phyloP scores from a whole-genome alignment of 2,113 vertebrate genomes.

The Gymnogyps californianus region DNA sequence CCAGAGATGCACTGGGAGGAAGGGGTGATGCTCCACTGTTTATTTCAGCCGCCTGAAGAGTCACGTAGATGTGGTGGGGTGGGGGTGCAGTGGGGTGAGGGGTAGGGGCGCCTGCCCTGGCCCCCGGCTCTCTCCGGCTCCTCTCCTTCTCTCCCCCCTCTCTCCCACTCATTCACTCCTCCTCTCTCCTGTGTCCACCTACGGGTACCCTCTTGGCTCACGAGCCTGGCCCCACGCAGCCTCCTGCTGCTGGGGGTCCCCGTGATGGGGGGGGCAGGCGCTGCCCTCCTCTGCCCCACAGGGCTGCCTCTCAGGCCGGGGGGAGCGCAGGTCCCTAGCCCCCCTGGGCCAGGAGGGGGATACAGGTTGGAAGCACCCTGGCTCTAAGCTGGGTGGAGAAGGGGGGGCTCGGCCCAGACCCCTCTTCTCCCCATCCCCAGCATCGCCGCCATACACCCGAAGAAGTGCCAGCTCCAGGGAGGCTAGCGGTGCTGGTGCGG shows the following conservation, averaged over 20 bases:
- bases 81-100: constrained; percentile 35
- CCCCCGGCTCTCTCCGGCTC: constrained; percentile 61
- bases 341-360: not conserved
- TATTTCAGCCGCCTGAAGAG: constrained; percentile 73
- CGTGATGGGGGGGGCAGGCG: not conserved
- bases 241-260: constrained; percentile 22
- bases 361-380: not conserved
- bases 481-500: rapidly evolving
- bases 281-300: constrained; percentile 10
- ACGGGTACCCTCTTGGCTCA: constrained; percentile 62
- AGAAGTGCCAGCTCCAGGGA: constrained; percentile 34
- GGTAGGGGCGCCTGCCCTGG: constrained; percentile 34
- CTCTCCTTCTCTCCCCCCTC: constrained; percentile 51
- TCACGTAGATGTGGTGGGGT: constrained; percentile 27
- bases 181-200: constrained; percentile 75
- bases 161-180: constrained; percentile 57
- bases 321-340: not conserved
- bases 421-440: not conserved
- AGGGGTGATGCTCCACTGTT: constrained; percentile 66
- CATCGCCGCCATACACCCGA: not conserved
- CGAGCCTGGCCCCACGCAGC: constrained; percentile 29
- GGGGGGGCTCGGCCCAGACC: not conserved
- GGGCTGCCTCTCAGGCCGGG: not conserved
- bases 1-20: not conserved
- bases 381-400: not conserved